Percentiles rank a stretch among this genome's conserved stretches.
phyloP scores from a whole-genome alignment of 2,888 invertebrate genomes.

The Agrypnus murinus region DNA sequence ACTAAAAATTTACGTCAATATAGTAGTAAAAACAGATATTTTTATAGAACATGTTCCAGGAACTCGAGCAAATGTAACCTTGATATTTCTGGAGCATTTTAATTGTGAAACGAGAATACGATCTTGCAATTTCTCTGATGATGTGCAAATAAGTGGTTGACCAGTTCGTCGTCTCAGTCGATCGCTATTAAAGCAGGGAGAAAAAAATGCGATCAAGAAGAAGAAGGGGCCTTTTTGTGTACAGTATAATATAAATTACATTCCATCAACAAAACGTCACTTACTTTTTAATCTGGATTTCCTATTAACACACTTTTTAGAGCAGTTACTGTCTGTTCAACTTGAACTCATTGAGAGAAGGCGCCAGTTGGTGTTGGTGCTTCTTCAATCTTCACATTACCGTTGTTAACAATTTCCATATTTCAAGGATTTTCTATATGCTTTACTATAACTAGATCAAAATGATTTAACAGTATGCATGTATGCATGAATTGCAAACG shows the following conservation, averaged over 20 bases:
- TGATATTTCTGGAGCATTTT: constrained; percentile 37
- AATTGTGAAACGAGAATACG: constrained; percentile 12
- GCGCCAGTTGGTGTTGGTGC: constrained; percentile 28
- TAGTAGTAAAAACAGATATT: no score
- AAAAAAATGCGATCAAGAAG: constrained; percentile 8
- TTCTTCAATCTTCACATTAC: not conserved
- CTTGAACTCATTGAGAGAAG: constrained; percentile 27
- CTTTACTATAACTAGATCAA: no score
- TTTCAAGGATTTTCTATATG: no score
- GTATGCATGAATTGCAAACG: no score
- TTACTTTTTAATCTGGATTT: constrained; percentile 30
- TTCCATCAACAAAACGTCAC: constrained; percentile 14
- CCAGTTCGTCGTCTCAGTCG: not conserved
- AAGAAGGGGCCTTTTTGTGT: constrained; percentile 17
- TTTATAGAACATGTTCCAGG: no score
- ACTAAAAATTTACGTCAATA: no score
- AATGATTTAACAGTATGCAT: constrained; percentile 11
- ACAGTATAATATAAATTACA: constrained; percentile 13
- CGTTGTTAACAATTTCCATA: no score
- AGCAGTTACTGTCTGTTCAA: constrained; percentile 12
- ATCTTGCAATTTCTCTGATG: constrained; percentile 20
- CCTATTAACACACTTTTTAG: constrained; percentile 36
- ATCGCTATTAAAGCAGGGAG: not conserved
- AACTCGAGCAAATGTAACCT: not conserved
- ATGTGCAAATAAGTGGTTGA: not conserved